Base-by-base conservation (phyloP, 2,113 vertebrate species). In the Papio anubis region DNA sequence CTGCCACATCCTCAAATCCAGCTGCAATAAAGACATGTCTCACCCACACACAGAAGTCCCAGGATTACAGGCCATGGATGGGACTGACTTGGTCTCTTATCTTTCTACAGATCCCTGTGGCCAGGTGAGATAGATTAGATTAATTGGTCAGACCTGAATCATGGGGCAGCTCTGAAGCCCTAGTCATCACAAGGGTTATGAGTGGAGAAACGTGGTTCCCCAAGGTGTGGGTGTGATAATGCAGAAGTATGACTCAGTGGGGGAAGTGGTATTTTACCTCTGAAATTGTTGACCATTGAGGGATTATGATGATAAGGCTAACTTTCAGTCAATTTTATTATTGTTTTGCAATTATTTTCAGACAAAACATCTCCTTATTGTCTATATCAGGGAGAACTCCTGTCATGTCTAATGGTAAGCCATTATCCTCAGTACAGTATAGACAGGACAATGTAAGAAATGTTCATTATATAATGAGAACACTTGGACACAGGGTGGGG, bases 221-320 rank as follows among this genome's bases (percentile, higher is more conserved):
- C 6, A 48, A 79, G 6, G 61, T 43, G 8, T 18, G 23, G 48
- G 4, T 2, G 4, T 2, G 40, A 8, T 4, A 73, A 21, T n/a
- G 4, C 91, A 90, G 55, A 7, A 25, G 0, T 59, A 10, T 57
- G 8, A 48, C 11, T 11, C 4, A 3, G 9, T 16, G 0, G 0
- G 3, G 23, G 40, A 32, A 35, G 20, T 27, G 30, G 20, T 6
- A 86, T 64, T 90, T 85, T 30, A 14, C 17, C 45, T 81, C 73
- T 85, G 64, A 45, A 3, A n/a, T 3, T 48, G 25, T 75, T 57
- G 50, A 59, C 25, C 27, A 75, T 27, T 84, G 45, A 50, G 13
- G n/a, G 6, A 3, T 78, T 80, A 75, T 32, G 38, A 11, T 43
- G 57, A 79, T 14, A 27, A 84, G 25, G 55, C 8, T 23, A 90